Percentiles rank a stretch among this genome's conserved stretches.
Conservation (phyloP, 2,113 vertebrate species). For the Salvelinus alpinus region DNA sequence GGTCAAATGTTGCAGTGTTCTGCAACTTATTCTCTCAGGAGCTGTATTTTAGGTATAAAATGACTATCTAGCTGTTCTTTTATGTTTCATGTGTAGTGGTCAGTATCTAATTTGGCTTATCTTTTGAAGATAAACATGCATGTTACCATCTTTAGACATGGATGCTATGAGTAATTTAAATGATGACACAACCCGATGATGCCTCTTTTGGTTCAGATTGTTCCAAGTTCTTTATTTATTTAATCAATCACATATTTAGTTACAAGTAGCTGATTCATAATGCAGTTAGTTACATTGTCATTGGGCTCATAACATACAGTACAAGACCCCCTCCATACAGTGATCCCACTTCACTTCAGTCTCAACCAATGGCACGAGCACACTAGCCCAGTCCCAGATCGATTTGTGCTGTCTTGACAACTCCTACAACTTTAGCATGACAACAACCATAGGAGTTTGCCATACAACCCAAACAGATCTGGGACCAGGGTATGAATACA, state of each 20-base stretch:
- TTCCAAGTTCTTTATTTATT: slow-evolving; percentile 71
- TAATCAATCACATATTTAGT: slow-evolving; percentile 63
- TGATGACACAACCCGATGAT: slow-evolving; percentile 30
- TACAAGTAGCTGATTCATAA: slow-evolving; percentile 70
- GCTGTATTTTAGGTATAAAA: not conserved
- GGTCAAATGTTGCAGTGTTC: not conserved
- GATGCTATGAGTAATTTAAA: not conserved
- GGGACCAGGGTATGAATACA: slow-evolving; percentile 5
- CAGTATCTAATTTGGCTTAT: not conserved
- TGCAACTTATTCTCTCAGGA: no score
- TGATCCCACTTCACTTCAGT: not conserved
- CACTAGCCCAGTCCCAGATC: no score
- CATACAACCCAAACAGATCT: no score
- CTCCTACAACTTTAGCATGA: no score
- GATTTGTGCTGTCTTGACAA: no score
- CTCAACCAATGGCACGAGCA: not conserved
- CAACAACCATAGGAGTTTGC: no score
- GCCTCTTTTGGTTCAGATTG: slow-evolving; percentile 44
- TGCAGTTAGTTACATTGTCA: slow-evolving; percentile 65
- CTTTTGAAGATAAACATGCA: not conserved
- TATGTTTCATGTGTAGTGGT: not conserved
- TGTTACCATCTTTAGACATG: not conserved
- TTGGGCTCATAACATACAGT: slow-evolving; percentile 47
- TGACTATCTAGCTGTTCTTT: not conserved
- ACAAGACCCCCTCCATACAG: slow-evolving; percentile 13